Base-by-base conservation (phyloP, 2,888 invertebrate species). In the Augochlorella aurata region DNA sequence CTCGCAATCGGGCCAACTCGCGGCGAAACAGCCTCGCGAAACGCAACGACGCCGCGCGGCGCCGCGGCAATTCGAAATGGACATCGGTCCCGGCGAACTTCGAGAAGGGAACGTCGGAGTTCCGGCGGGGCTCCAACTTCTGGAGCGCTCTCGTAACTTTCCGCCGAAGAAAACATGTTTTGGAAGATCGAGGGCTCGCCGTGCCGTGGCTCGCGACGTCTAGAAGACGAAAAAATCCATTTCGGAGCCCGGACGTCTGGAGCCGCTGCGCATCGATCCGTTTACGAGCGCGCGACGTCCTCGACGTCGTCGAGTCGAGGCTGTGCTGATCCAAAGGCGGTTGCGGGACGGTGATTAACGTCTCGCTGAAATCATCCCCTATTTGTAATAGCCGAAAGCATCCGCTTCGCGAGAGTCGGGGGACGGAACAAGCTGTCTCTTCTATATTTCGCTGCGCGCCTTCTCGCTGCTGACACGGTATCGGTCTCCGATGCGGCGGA, bases 181-280 rank as follows among this genome's bases (percentile, higher is more conserved):
- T 58, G 14, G 54, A 58, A 58, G 54, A 54, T 54, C 52, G 52
- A 21, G 18, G 10, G 21, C 52, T 10, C 10, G n/a, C 10, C 7
- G 7, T 4, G 14, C n/a, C n/a, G 12, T 21, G 54, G 12, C 12
- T 9, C n/a, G n/a, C n/a, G n/a, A n/a, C n/a, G n/a, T 24, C 1
- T 24, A 2, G 14, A 14, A 58, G 24, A 21, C 24, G 54, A 12
- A 21, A 24, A 58, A 58, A 24, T 58, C 5, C 24, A 1, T 24
- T 24, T 0, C 5, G 54, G 54, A 58, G 54, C 54, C 54, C 54
- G 54, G 14, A 87, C 63, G 91, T 91, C 91, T 91, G 91, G 91
- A 90, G 90, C 90, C 90, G 69, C 63, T 18, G 70, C 76, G 77
- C 84, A 90, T 90, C 91, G 91, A 91, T 87, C 90, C 82, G 71